Conservation (phyloP, 1,140 invertebrate genomes). For the Andrena cerasifolii region DNA sequence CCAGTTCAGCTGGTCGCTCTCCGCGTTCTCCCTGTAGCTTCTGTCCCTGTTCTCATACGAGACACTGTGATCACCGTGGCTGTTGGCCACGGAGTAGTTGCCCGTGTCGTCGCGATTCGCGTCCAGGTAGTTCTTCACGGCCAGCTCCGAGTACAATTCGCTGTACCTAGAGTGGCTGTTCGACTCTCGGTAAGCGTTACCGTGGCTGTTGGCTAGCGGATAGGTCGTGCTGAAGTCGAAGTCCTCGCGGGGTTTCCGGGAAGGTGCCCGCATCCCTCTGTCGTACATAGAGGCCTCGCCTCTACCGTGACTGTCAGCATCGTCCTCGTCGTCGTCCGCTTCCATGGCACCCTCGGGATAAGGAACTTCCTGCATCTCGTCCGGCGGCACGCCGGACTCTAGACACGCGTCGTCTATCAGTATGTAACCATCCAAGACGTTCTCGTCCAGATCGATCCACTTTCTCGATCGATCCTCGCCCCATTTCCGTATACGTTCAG, state of each 20-base stretch:
- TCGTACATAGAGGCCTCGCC: slow-evolving; percentile 18
- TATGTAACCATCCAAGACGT: slow-evolving; percentile 53
- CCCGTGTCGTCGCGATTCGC: not conserved
- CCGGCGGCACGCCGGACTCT: slow-evolving; percentile 51
- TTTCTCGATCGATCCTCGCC: slow-evolving; percentile 29
- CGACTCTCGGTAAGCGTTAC: slow-evolving; percentile 57
- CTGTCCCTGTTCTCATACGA: slow-evolving; percentile 48
- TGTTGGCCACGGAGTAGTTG: slow-evolving; percentile 63
- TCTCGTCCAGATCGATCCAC: slow-evolving; percentile 65
- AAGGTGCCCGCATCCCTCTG: not conserved
- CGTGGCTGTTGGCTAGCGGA: slow-evolving; percentile 70
- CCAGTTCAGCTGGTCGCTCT: slow-evolving; percentile 48
- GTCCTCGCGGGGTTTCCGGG: not conserved
- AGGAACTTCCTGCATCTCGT: slow-evolving; percentile 52
- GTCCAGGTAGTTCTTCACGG: slow-evolving; percentile 26
- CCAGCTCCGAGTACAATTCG: slow-evolving; percentile 37
- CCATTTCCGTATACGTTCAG: not conserved
- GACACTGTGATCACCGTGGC: slow-evolving; percentile 64
- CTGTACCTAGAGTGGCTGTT: slow-evolving; percentile 65
- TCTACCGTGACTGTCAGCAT: slow-evolving; percentile 48
- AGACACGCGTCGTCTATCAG: slow-evolving; percentile 55
- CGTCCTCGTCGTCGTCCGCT: slow-evolving; percentile 35
- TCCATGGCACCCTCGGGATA: slow-evolving; percentile 43
- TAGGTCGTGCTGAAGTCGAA: slow-evolving; percentile 54
- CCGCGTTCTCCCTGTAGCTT: slow-evolving; percentile 27